Base-by-base conservation (phyloP, 2,888 invertebrate species). In the Diaperis boleti region DNA sequence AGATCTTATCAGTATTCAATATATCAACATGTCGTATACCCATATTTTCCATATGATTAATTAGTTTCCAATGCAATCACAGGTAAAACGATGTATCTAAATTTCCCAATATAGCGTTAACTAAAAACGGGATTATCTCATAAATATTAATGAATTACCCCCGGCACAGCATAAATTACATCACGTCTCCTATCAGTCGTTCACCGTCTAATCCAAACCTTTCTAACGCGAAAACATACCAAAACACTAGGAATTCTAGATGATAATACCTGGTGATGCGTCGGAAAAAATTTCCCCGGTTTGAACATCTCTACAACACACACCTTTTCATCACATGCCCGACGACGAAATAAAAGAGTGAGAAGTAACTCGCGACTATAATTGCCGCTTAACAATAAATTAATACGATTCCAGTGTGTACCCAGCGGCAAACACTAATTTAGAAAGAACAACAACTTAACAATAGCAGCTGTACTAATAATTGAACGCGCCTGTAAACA, bases 271-370 rank as follows among this genome's bases (percentile, higher is more conserved):
- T 62, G 59, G 20, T 57, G 66, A 8, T 57, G 66, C 13, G 54
- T 55, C 18, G 54, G 31, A 42, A 67, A 67, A 29, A 67, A 41
- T 33, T 54, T 62, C 1, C 41, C 45, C 26, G 59, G 31, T 29
- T 60, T 66, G 14, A 68, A 68, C 66, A 66, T 67, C 14, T 59
- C 20, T n/a, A 13, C 6, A 20, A 26, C 11, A 18, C 47, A 26
- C 41, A 44, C 57, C 45, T n/a, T 26, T 26, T 6, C 22, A 33
- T 29, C 31, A 29, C 59, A 50, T 50, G 6, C 4, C 5, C 11
- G 11, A 5, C 13, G 17, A 41, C 14, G 42, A 45, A 54, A 45
- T 55, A 55, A 45, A 61, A 33, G 10, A 50, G 15, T 15, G 35
- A 14, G 18, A 33, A 33, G 7, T 8, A 26, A 13, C 45, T 33